Base-by-base conservation (phyloP, 1,140 invertebrate species). In the Calycopis cecrops region DNA sequence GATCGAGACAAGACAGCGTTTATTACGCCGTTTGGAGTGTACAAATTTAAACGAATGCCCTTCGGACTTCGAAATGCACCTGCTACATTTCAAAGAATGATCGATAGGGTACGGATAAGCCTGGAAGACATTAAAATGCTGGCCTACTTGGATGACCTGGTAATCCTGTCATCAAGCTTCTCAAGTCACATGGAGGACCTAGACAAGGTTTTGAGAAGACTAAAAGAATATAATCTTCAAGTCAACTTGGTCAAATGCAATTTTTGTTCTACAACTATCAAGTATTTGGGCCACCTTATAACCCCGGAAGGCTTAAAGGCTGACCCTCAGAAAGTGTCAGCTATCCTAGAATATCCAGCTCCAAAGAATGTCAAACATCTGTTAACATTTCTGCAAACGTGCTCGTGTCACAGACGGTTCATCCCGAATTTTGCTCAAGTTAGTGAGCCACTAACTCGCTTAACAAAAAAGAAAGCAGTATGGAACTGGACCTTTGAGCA, bases 41-140 rank as follows among this genome's bases (percentile, higher is more conserved):
- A 14, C 28, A 48, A 21, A 16, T 55, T 55, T 47, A 4, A 35
- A 2, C 33, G 73, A n/a, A 73, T 88, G 62, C 76, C 86, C 0
- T 78, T 83, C 50, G 83, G 84, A 3, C 49, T 87, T 6, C 57
- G 59, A 7, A 83, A 79, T 52, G 69, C 76, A 0, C 81, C 79
- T 0, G 62, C 72, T 0, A 83, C 77, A 10, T 89, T 90, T 57
- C 79, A 87, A 65, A 59, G 83, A 9, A 21, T 84, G 0, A 80
- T 88, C 3, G 71, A 81, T 50, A 35, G 65, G 8, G 60, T 81
- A 12, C 40, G 55, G 16, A 37, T 60, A 33, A 34, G 57, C 2
- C 28, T 70, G 7, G 11, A 17, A n/a, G 54, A 68, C 14, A 35
- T 66, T 0, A 62, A 63, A 14, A 1, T 67, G 3, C 12, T 62